Percentiles rank a stretch among this genome's conserved stretches.
Evolutionary conservation across 2,113 vertebrate species (phyloP).

Genomic region (Hiodon alosoides): DNA sequence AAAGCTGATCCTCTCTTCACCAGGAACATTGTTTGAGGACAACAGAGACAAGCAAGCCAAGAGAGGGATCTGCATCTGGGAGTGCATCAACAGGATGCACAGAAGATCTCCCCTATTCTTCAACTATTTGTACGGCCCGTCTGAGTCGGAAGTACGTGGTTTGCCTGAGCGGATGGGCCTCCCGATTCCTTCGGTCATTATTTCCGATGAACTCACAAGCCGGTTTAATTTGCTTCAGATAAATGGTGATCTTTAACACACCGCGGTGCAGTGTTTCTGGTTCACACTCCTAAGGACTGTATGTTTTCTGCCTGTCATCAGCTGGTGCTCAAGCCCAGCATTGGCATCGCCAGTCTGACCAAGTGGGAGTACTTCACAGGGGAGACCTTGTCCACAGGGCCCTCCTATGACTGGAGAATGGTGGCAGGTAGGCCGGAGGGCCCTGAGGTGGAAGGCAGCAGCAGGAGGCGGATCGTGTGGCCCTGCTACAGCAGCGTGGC

Average conservation of each 20-base stretch:
- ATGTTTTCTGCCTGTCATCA: slow-evolving; percentile 41
- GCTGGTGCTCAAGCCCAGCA: slow-evolving; percentile 79
- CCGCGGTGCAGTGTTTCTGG: not conserved
- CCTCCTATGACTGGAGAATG: slow-evolving; percentile 86
- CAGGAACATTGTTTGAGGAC: slow-evolving; percentile 92
- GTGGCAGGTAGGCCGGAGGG: slow-evolving; percentile 66
- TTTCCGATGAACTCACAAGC: not conserved
- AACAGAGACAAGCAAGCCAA: slow-evolving; percentile 89
- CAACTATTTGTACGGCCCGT: slow-evolving; percentile 86
- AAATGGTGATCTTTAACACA: not conserved
- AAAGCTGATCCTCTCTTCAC: slow-evolving; percentile 26
- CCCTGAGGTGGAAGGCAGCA: slow-evolving; percentile 53
- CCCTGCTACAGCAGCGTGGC: slow-evolving; percentile 86
- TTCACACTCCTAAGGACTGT: slow-evolving; percentile 10
- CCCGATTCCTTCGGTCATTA: too few relatives aligned
- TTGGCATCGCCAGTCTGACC: slow-evolving; percentile 78
- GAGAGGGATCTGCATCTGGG: slow-evolving; percentile 93
- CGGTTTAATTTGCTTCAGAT: too few relatives aligned
- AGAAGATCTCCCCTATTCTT: slow-evolving; percentile 87
- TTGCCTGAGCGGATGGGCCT: too few relatives aligned
- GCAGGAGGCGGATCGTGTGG: slow-evolving; percentile 87
- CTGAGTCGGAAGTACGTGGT: slow-evolving; percentile 64
- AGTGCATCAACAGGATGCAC: slow-evolving; percentile 88
- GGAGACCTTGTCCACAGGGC: slow-evolving; percentile 86
- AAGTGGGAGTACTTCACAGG: slow-evolving; percentile 93